Conservation (phyloP, 2,113 vertebrate species). For the Laticauda laticaudata region DNA sequence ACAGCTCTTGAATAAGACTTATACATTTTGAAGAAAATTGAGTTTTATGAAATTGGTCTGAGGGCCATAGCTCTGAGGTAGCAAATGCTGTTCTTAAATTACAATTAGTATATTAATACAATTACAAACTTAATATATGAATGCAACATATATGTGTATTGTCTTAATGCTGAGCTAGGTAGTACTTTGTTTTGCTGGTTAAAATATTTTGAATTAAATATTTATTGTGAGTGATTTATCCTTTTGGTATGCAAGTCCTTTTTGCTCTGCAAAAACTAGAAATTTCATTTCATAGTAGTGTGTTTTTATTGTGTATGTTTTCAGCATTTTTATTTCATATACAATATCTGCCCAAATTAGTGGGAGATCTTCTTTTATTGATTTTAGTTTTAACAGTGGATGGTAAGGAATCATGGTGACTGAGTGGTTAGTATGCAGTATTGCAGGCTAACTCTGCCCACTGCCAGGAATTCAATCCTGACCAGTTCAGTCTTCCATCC, state of each 20-base stretch:
- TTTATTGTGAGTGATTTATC: not conserved
- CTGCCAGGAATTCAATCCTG: not conserved
- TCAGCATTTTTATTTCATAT: not conserved
- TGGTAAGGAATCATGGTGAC: not conserved
- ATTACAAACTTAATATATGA: not conserved
- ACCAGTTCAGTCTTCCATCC: not conserved
- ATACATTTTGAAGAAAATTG: not conserved
- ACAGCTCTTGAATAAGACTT: not conserved
- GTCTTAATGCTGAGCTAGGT: not conserved
- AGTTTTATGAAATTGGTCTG: not conserved
- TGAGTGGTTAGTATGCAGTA: not conserved
- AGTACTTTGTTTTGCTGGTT: not conserved
- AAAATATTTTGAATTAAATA: conserved; percentile 3
- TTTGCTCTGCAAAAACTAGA: not conserved
- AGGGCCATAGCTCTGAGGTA: not conserved
- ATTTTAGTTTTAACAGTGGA: not conserved
- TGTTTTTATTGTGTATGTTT: not conserved
- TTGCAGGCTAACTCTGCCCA: not conserved
- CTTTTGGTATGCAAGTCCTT: not conserved
- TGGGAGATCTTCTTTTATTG: not conserved
- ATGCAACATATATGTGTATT: not conserved
- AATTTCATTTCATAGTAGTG: not conserved
- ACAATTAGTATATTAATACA: not conserved
- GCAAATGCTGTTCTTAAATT: not conserved
- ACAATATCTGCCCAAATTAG: not conserved